Evolutionary conservation across 2,888 invertebrate genomes (phyloP).

Genomic region (Oxycera nigricornis): DNA sequence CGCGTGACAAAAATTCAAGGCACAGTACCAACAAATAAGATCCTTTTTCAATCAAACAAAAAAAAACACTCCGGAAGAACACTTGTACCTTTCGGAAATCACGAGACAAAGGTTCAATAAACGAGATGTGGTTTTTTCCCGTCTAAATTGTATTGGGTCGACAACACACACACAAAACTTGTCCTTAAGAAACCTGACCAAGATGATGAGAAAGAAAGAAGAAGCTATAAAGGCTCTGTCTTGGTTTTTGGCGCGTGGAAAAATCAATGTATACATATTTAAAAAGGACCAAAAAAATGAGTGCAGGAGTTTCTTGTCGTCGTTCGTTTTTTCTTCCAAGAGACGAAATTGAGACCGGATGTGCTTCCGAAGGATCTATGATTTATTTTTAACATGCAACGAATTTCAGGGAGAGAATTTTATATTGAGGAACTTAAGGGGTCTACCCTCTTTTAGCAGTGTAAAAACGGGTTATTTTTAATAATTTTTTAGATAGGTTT

Average conservation of each 20-base stretch:
- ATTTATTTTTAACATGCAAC: not conserved
- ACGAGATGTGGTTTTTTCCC: not conserved
- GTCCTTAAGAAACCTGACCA: not conserved
- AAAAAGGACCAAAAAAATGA: too few relatives aligned
- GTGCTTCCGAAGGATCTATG: conserved; percentile 34
- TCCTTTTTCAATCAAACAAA: not conserved
- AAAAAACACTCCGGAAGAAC: conserved; percentile 33
- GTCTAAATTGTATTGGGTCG: not conserved
- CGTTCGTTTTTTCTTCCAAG: not conserved
- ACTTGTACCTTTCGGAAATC: conserved; percentile 36
- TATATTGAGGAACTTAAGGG: not conserved
- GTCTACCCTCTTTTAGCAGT: not conserved
- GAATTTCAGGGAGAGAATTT: conserved; percentile 13
- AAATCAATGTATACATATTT: too few relatives aligned
- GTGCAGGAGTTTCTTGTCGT: too few relatives aligned
- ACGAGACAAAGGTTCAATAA: conserved; percentile 19
- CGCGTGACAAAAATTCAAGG: not conserved
- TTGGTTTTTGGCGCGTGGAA: conserved; percentile 32
- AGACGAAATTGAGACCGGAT: conserved; percentile 31
- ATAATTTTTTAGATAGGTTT: too few relatives aligned
- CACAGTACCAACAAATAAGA: not conserved
- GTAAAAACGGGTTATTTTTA: too few relatives aligned
- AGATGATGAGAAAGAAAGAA: not conserved
- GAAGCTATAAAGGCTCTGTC: not conserved
- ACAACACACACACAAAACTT: too few relatives aligned